A percentile compares a stretch with the other conserved stretches of the same genome.
phyloP scores from a whole-genome alignment of 2,888 invertebrate species.

The Halictus ligatus region DNA sequence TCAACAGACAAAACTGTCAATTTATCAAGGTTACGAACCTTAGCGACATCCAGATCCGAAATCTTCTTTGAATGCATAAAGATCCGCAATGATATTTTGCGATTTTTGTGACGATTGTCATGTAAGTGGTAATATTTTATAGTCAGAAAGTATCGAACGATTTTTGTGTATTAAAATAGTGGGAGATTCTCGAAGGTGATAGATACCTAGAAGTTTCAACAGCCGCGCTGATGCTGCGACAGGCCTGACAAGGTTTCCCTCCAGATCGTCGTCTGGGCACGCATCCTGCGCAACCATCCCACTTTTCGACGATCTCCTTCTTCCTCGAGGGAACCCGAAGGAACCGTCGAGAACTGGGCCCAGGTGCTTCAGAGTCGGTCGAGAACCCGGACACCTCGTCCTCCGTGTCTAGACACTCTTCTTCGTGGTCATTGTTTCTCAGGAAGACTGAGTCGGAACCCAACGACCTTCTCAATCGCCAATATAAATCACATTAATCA shows the following conservation, averaged over 20 bases:
- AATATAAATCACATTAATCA: not conserved
- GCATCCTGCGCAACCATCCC: conserved; percentile 84
- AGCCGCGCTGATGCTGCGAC: conserved; percentile 81
- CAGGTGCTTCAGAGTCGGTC: conserved; percentile 90
- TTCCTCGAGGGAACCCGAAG: conserved; percentile 83
- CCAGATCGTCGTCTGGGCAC: conserved; percentile 80
- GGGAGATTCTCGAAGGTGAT: not conserved
- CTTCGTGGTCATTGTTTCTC: conserved; percentile 86
- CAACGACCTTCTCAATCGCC: conserved; percentile 83
- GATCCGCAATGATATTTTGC: too few species aligned
- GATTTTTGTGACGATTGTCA: too few species aligned
- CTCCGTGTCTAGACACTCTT: conserved; percentile 89
- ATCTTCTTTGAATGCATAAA: too few species aligned
- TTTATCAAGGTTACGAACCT: too few species aligned
- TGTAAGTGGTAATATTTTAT: too few species aligned
- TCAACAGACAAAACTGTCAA: too few species aligned
- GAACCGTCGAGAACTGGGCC: conserved; percentile 81
- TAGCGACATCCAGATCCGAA: too few species aligned
- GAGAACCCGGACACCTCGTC: conserved; percentile 94
- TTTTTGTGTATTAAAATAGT: not conserved
- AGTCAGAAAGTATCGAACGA: too few species aligned
- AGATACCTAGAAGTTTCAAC: conserved; percentile 80
- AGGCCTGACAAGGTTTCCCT: conserved; percentile 76
- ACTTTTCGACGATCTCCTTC: conserved; percentile 80
- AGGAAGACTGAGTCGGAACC: conserved; percentile 93